These are phyloP conservation scores for Turdus rufiventris DNA, from an alignment of 2,113 vertebrate species.

Conservation along the genomic window DNA sequence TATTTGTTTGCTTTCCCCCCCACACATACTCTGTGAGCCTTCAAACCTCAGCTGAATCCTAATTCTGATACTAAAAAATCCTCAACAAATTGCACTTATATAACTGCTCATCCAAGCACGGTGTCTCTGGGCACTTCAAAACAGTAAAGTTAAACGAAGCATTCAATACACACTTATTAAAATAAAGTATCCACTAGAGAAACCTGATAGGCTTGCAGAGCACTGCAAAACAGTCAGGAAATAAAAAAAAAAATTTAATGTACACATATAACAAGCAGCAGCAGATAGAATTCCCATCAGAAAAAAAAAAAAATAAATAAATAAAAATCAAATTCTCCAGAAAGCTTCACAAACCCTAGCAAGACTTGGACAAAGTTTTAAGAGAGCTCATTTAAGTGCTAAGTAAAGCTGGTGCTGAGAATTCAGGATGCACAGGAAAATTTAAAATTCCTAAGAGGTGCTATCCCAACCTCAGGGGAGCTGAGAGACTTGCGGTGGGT, in stretches of 20 bases:
- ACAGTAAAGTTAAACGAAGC: constrained; percentile 68
- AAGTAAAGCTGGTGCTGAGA: background rate
- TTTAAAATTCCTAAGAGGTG: background rate
- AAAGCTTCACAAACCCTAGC: background rate
- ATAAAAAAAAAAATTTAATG: background rate
- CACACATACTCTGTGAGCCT: background rate
- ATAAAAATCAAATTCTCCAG: background rate
- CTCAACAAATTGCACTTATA: constrained; percentile 45
- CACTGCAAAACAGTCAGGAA: background rate
- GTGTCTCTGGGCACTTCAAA: constrained; percentile 58
- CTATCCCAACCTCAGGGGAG: background rate
- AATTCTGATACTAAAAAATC: constrained; percentile 36
- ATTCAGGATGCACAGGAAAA: background rate
- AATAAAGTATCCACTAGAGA: constrained; percentile 61
- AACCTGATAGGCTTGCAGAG: constrained; percentile 19
- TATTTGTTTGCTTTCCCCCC: background rate
- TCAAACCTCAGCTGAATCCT: constrained; percentile 18
- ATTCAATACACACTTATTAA: constrained; percentile 67
- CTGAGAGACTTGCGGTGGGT: background rate
- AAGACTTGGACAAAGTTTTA: background rate
- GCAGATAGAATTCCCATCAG: background rate
- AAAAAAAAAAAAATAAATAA: background rate
- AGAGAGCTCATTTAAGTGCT: background rate
- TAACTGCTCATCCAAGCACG: constrained; percentile 58
- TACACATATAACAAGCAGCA: background rate